Base-by-base conservation (phyloP, 2,888 invertebrate species). In the Marronus borbonicus region DNA sequence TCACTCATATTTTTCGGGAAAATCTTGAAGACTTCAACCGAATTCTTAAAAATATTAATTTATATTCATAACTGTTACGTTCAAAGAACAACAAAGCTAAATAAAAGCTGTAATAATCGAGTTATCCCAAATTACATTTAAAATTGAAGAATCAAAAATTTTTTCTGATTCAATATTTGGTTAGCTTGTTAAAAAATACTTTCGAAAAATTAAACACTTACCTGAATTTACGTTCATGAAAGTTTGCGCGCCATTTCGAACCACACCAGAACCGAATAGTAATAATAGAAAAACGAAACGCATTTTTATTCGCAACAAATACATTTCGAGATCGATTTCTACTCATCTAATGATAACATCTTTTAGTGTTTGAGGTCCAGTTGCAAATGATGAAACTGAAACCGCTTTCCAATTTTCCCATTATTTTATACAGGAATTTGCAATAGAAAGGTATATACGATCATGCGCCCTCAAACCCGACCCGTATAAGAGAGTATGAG, bases 401-500 rank as follows among this genome's bases (percentile, higher is more conserved):
- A 74, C 60, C 72, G 62, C 44, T 74, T 60, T 60, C 60, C 72
- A 74, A 60, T 74, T 74, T 58, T 60, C 72, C 24, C 72, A 74
- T 74, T 74, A 58, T 60, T 74, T 74, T 74, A 74, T 74, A 74
- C 50, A 28, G 44, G 44, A 74, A 60, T 74, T 74, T 60, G n/a
- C 39, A 44, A 74, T 60, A 44, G 58, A 39, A 74, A 44, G 24
- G 24, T 24, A 24, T 8, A 28, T 28, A 1, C 12, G 44, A 36
- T 74, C 72, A 74, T 74, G 72, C 72, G 72, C 72, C 24, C 28
- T 66, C 62, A 62, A 31, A 62, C 28, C 31, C 14, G 14, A 62
- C 12, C 10, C 28, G 31, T 62, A 2, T 14, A 28, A 62, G 12
- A 62, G 24, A 28, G 62, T 62, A 62, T 62, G 62, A 24, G 44